These are phyloP conservation scores for Drosophila ironensis DNA, from an alignment of 1,140 invertebrate genomes.

Conservation along the genomic window DNA sequence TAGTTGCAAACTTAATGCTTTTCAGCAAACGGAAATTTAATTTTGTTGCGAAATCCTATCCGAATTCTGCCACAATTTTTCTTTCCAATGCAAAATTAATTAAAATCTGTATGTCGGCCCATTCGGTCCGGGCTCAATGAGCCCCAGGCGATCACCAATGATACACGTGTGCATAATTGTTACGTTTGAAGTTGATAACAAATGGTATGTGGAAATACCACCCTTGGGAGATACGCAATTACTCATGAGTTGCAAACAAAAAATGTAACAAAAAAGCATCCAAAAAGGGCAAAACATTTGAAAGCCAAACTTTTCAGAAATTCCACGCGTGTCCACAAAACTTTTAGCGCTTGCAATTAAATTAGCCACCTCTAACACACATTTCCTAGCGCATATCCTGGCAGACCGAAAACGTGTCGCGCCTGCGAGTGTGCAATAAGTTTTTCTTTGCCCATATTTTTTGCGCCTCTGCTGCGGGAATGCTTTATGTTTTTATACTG, in stretches of 20 bases:
- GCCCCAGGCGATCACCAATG: neutral
- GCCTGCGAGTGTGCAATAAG: constrained; percentile 47
- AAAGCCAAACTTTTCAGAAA: constrained; percentile 46
- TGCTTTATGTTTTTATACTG: constrained; percentile 30
- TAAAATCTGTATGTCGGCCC: constrained; percentile 26
- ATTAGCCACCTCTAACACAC: constrained; percentile 52
- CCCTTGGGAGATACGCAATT: too few relatives aligned
- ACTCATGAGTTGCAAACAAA: too few relatives aligned
- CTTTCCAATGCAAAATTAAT: constrained; percentile 15
- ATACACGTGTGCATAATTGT: neutral
- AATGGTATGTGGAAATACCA: too few relatives aligned
- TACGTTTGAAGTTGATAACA: neutral
- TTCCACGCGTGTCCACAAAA: constrained; percentile 60
- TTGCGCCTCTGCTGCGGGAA: constrained; percentile 14
- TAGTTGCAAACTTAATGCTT: constrained; percentile 1
- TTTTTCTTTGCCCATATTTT: constrained; percentile 44
- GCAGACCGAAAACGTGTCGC: constrained; percentile 28
- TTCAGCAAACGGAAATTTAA: constrained; percentile 25
- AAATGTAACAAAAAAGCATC: too few relatives aligned
- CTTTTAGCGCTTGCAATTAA: constrained; percentile 68
- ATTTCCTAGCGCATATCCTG: constrained; percentile 3
- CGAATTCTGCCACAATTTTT: neutral
- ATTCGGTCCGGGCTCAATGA: too few relatives aligned
- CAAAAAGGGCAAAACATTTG: too few relatives aligned
- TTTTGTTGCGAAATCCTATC: constrained; percentile 14